Evolutionary conservation across 2,113 vertebrate species (phyloP).

Genomic region (Tachysurus vachellii): DNA sequence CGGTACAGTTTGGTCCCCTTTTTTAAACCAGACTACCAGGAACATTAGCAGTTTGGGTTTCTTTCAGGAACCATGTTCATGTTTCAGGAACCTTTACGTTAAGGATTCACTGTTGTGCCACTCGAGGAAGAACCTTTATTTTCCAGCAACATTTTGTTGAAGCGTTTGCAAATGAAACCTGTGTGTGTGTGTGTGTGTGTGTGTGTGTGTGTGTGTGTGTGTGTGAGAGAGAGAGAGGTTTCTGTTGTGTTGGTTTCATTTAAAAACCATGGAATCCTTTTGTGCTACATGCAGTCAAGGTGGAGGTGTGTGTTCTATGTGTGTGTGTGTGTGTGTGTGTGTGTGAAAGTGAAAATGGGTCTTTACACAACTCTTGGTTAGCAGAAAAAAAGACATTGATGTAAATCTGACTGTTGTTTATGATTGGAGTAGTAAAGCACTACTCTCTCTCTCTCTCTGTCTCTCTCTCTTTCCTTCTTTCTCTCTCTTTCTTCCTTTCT

Average conservation of each 20-base stretch:
- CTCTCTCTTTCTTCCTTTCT: neutral
- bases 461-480: neutral
- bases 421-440: neutral
- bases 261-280: neutral
- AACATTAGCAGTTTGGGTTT: neutral
- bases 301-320: neutral
- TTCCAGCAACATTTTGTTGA: neutral
- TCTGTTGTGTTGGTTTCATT: neutral
- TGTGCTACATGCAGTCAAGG: neutral
- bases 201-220: neutral
- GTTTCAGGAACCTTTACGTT: neutral
- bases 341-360: neutral
- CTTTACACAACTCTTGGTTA: neutral
- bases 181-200: neutral
- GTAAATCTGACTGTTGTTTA: neutral
- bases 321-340: neutral
- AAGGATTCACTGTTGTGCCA: neutral
- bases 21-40: neutral
- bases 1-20: neutral
- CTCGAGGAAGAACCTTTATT: neutral
- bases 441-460: neutral
- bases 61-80: neutral
- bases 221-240: neutral
- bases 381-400: neutral
- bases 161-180: neutral